Base-by-base conservation (phyloP, 2,797 vertebrate genomes). In the Enteromius mattozi region DNA sequence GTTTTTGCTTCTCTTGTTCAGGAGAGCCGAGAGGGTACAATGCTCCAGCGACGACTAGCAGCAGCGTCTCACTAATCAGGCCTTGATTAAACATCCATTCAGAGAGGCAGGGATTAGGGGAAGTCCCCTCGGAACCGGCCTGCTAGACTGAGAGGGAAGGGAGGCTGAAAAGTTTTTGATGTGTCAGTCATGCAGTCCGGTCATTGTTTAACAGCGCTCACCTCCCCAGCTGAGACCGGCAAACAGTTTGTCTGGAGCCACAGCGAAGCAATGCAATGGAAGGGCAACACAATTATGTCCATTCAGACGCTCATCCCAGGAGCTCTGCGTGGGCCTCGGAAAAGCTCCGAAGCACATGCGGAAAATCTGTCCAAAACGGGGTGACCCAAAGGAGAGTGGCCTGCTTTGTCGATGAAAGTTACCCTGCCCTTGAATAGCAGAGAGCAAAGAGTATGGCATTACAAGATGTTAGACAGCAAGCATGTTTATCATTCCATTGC, bases 21-120 rank as follows among this genome's bases (percentile, higher is more conserved):
- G 33, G 81, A 82, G 76, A 86, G 81, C 70, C 78, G 66, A 85
- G 88, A 89, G 83, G 87, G 49, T 87, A 87, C 82, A 90, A 88
- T 90, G 90, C 88, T 87, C 72, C 65, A 78, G 86, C 68, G 69
- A 76, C 37, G 80, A 82, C 88, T 84, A 87, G 89, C 89, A 88
- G 86, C 87, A 85, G 82, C 24, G 89, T 89, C 88, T 83, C 51
- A 71, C 90, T 90, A 89, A 89, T 86, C 78, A 93, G 87, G 88
- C 88, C 83, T 86, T 93, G 90, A 86, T 92, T 86, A 91, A 95
- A 92, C 90, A 88, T 90, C 77, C 74, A 88, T 83, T 86, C 91
- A 88, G 66, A 81, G 87, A 90, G 89, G 88, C 86, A 87, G 89
- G 90, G 88, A 91, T 89, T 89, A 90, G 87, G 86, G 88, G 87